Evolutionary conservation across 2,797 vertebrate genomes (phyloP), one percentile per base, ranked within the genome.

Genomic region (Tauraco hartlaubi): DNA sequence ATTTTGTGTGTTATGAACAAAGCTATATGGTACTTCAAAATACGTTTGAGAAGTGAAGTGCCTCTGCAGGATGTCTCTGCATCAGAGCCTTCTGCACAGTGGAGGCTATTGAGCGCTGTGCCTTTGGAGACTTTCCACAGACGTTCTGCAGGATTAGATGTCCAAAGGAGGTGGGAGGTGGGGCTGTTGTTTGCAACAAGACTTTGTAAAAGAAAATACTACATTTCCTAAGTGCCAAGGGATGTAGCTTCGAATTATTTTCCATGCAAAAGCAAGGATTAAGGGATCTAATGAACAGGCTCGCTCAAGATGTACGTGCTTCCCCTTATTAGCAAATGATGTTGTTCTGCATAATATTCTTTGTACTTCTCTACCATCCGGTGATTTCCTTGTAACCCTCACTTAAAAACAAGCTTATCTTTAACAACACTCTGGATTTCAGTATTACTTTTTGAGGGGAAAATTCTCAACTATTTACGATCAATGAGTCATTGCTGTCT

Each of bases 71-170:
- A n/a, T 58, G 26, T 74, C 83, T 86, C 68, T 85, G 77, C 21
- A 71, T 79, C 75, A 83, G 75, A 92, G 58, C 37, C 29, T 85
- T 66, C 82, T 78, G 62, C 89, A 85, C 68, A 75, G 89, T 75
- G 48, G 48, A 85, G 21, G 12, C 37, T 82, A 68, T 78, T 31
- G 25, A 89, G 54, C 79, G 33, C 81, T 67, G 25, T 69, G 67
- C n/a, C 69, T 79, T 92, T 87, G 87, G 78, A 93, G 86, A 41
- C 26, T 82, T 96, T 94, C 43, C 72, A 80, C 44, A 82, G 69
- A 17, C n/a, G 11, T 55, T 85, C 58, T 83, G 39, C 49, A 62
- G 78, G 49, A 66, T 84, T 79, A 58, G 56, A 54, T 58, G 31
- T 64, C 81, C 82, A 19, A 71, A 61, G 68, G 22, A 73, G 28